Evolutionary conservation across 30 jellyfish, hydroid and myxozoan genomes (phyloP).

Genomic region (Cassiopea xamachana): DNA sequence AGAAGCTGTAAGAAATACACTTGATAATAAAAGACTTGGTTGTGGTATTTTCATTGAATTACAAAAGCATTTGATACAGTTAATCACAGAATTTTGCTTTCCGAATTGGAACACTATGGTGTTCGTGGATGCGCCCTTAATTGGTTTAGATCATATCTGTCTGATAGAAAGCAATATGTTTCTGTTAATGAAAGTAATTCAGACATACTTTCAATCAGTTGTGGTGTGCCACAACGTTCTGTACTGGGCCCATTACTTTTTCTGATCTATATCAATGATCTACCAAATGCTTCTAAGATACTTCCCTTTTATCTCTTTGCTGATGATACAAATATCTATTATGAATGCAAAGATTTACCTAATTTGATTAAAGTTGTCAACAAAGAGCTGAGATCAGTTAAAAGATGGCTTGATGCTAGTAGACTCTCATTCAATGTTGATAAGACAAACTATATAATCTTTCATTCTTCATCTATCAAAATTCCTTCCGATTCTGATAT

Average conservation of each 20-base stretch:
- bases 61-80: constrained; percentile 57
- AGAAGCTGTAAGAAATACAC: constrained; percentile 49
- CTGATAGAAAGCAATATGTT: constrained; percentile 32
- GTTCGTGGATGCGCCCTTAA: constrained; percentile 44
- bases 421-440: constrained; percentile 17
- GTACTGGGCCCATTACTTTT: constrained; percentile 64
- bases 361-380: constrained; percentile 25
- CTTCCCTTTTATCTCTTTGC: constrained; percentile 56
- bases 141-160: constrained; percentile 48
- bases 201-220: constrained; percentile 14
- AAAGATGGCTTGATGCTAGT: constrained; percentile 44
- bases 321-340: constrained; percentile 68
- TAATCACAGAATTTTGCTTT: constrained; percentile 23
- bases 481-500: constrained; percentile 32
- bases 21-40: constrained; percentile 41
- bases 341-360: constrained; percentile 40
- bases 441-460: constrained; percentile 41
- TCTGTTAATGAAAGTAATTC: constrained; percentile 4
- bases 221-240: constrained; percentile 57
- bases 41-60: constrained; percentile 38
- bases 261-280: constrained; percentile 63
- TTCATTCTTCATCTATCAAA: constrained; percentile 38
- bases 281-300: constrained; percentile 58
- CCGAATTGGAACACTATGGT: constrained; percentile 55
- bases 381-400: constrained; percentile 23